These are phyloP conservation scores for Sebastes cheni DNA, from an alignment of 2,797 vertebrate species.

Conservation along the genomic window DNA sequence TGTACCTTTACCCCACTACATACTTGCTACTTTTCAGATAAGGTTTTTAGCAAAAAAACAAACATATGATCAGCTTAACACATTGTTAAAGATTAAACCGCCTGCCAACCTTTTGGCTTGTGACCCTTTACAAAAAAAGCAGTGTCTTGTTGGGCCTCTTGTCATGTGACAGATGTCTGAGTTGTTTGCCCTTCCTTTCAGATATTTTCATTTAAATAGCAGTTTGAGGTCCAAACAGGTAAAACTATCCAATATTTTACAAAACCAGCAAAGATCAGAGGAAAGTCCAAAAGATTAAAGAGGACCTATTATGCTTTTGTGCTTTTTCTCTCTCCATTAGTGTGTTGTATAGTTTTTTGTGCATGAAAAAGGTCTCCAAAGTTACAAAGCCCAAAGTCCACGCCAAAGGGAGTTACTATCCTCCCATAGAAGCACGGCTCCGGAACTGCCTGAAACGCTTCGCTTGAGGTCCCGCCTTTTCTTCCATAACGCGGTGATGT, in stretches of 20 bases:
- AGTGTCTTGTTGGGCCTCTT: neutral
- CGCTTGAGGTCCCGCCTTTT: too few species aligned
- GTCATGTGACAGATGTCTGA: neutral
- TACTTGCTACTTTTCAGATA: neutral
- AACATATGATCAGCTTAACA: neutral
- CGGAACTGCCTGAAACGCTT: too few species aligned
- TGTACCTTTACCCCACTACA: neutral
- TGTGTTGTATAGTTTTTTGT: too few species aligned
- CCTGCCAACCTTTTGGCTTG: neutral
- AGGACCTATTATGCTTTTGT: too few species aligned
- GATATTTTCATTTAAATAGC: neutral
- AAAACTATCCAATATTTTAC: neutral
- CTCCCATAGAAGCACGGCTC: too few species aligned
- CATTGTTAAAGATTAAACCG: neutral
- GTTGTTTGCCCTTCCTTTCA: neutral
- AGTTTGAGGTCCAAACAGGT: neutral
- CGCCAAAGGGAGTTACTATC: too few species aligned
- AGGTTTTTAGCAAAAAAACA: neutral
- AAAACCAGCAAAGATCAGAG: neutral
- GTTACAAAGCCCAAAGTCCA: too few species aligned
- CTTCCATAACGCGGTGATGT: too few species aligned
- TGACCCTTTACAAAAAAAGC: too few species aligned
- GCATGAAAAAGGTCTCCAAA: too few species aligned
- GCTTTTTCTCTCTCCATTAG: too few species aligned
- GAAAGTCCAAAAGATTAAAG: neutral